phyloP scores from a whole-genome alignment of 2,797 vertebrate genomes.

The Cossypha heuglini region DNA sequence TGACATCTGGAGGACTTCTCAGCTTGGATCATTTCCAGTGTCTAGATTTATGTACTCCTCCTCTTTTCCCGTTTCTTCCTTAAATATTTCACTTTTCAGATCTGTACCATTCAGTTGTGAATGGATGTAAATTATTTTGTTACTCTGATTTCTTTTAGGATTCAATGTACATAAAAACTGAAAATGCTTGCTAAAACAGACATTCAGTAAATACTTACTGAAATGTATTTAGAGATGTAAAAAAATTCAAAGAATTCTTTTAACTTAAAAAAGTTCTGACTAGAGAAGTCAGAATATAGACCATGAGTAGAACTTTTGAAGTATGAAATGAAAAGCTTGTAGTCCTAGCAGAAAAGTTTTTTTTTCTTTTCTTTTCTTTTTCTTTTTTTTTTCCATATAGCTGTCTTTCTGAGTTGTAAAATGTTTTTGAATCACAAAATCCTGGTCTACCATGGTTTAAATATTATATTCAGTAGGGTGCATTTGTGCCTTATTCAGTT shows the following conservation, averaged over 20 bases:
- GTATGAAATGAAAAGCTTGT: background rate
- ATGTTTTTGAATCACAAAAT: background rate
- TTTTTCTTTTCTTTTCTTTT: too few species aligned
- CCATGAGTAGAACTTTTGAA: background rate
- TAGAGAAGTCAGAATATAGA: background rate
- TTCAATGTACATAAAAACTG: background rate
- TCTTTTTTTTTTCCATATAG: background rate
- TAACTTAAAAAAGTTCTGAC: background rate
- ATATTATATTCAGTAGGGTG: background rate
- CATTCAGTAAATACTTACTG: background rate
- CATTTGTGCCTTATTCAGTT: background rate
- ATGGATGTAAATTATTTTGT: constrained; percentile 25
- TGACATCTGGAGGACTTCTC: constrained; percentile 82
- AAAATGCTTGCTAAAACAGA: background rate
- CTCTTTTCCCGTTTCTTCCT: background rate
- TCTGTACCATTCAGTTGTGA: constrained; percentile 52
- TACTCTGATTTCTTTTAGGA: constrained; percentile 35
- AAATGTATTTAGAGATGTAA: background rate
- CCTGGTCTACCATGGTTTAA: background rate
- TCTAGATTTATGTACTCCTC: constrained; percentile 66
- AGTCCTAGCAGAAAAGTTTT: background rate
- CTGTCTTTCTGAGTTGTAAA: background rate
- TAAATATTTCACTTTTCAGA: constrained; percentile 61
- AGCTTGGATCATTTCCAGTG: constrained; percentile 73
- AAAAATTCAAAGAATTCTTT: background rate